Conservation (phyloP, 2,888 invertebrate species). For the Habroteleia sp. region DNA sequence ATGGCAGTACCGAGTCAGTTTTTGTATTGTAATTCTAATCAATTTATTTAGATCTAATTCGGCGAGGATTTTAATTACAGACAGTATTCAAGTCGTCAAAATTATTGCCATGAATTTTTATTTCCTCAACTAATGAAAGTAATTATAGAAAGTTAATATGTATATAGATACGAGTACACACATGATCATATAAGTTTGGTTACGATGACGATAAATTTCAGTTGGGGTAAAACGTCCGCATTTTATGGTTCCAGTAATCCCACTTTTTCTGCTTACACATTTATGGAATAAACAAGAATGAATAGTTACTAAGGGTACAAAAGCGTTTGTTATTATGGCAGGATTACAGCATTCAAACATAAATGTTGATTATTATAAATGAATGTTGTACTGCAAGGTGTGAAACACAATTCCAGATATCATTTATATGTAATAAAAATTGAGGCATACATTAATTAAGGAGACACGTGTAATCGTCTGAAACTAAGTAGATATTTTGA, state of each 20-base stretch:
- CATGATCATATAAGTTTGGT: slow-evolving; percentile 35
- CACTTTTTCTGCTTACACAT: slow-evolving; percentile 57
- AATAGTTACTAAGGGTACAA: slow-evolving; percentile 52
- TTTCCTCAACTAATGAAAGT: slow-evolving; percentile 11
- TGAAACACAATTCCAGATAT: slow-evolving; percentile 31
- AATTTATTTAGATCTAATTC: no score
- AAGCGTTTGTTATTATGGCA: slow-evolving; percentile 48
- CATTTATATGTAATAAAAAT: slow-evolving; percentile 25
- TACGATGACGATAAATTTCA: slow-evolving; percentile 41
- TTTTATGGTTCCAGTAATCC: slow-evolving; percentile 52
- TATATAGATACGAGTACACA: slow-evolving; percentile 9
- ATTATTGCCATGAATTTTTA: slow-evolving; percentile 22
- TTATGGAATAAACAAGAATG: slow-evolving; percentile 58
- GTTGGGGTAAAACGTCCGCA: slow-evolving; percentile 12
- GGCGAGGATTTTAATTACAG: no score
- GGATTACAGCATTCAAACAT: slow-evolving; percentile 49
- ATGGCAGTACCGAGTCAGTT: no score
- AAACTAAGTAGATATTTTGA: no score
- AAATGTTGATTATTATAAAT: slow-evolving; percentile 56
- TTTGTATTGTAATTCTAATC: no score
- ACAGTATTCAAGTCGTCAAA: no score
- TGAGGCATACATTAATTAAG: slow-evolving; percentile 23
- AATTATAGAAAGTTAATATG: slow-evolving; percentile 29
- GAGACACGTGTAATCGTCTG: not conserved
- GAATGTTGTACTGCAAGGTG: slow-evolving; percentile 27